Evolutionary conservation across 2,888 invertebrate species (phyloP), one percentile per base, ranked within the genome.

Genomic region (Teleiodes luculella): DNA sequence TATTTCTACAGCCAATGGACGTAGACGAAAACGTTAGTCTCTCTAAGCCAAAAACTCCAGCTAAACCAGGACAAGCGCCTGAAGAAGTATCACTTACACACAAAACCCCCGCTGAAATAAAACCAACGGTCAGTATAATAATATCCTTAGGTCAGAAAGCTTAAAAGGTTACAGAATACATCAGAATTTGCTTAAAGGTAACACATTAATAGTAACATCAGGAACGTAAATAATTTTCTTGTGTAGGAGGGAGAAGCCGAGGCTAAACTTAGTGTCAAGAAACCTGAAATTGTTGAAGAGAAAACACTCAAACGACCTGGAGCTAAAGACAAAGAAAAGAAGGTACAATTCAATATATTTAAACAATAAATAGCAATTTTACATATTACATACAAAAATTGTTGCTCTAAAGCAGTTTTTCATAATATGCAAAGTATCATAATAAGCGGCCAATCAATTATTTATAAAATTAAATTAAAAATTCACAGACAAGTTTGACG

Each of bases 61-160:
- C 63, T 36, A 86, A 86, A 59, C 85, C 86, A 64, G 86, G 76
- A 55, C 70, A 82, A 58, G 78, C 82, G 63, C 88, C 89, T 50
- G 89, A 88, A 70, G 84, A 87, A 1, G 88, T 87, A 59, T 82
- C 86, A 51, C 81, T 87, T 36, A 86, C 86, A 75, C 89, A 89
- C 66, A 89, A 86, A 80, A 88, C 86, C 70, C 88, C 88, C 18
- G 81, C 88, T 54, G 84, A 88, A 66, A 86, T 76, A 53, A 82
- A 71, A 62, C 88, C 80, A 20, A 88, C 89, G 89, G 89, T 89
- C 76, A 54, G 88, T 88, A 83, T 5, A n/a, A 37, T 11, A n/a
- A 45, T 20, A 35, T 10, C 3, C 35, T 13, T 8, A 39, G 13
- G 6, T 11, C 20, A 6, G 36, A 43, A 51, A 3, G n/a, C 13